Evolutionary conservation across 2,797 vertebrate species (phyloP).

Genomic region (Centroberyx gerrardi): DNA sequence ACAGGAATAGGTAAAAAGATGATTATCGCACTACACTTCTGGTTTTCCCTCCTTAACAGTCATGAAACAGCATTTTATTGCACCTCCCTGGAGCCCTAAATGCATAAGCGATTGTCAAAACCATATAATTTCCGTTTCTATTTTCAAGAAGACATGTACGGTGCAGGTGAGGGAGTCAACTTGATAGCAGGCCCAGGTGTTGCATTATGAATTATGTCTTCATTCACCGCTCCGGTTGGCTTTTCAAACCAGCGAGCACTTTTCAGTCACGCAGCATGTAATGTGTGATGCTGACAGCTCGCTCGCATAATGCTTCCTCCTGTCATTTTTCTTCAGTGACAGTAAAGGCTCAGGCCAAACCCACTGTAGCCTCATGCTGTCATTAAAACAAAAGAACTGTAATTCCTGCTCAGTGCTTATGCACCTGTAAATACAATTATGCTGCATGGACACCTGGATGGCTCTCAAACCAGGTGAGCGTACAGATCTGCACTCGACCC

Average conservation of each 20-base stretch:
- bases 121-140: neutral
- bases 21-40: neutral
- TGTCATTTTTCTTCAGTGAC: constrained; percentile 33
- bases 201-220: neutral
- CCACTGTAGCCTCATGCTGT: constrained; percentile 17
- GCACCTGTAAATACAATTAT: constrained; percentile 35
- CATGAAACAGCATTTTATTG: too few species aligned
- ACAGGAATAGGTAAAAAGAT: neutral
- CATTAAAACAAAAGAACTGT: constrained; percentile 52
- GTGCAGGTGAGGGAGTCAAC: neutral
- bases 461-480: constrained; percentile 51
- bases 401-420: constrained; percentile 13
- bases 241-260: too few species aligned
- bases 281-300: neutral
- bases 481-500: constrained; percentile 1
- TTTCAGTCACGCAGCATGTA: too few species aligned
- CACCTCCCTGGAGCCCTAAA: too few species aligned
- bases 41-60: neutral
- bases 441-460: constrained; percentile 58
- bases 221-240: too few species aligned
- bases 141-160: neutral
- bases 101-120: too few species aligned
- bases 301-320: constrained; percentile 2
- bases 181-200: neutral
- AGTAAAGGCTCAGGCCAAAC: constrained; percentile 15